These are phyloP conservation scores for Rhamphomyia laevipes DNA, from an alignment of 2,888 invertebrate genomes.

Conservation along the genomic window DNA sequence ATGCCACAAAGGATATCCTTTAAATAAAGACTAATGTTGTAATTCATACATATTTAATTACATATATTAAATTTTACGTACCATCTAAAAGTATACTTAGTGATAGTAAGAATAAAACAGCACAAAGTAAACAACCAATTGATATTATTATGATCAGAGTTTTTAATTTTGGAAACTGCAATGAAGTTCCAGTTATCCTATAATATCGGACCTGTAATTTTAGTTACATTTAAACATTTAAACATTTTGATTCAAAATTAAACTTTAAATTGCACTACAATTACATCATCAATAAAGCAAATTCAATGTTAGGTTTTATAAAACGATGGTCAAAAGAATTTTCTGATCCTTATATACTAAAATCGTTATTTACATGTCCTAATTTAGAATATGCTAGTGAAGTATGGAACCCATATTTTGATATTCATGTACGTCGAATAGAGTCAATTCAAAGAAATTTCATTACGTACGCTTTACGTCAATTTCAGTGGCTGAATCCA, in stretches of 20 bases:
- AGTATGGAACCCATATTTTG: no score
- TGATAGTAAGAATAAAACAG: constrained; percentile 47
- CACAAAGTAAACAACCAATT: constrained; percentile 48
- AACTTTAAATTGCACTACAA: no score
- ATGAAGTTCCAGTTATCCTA: constrained; percentile 46
- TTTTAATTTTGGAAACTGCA: constrained; percentile 49
- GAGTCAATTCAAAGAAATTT: no score
- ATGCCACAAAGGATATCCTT: constrained; percentile 50
- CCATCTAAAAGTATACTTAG: constrained; percentile 46
- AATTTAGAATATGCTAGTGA: no score
- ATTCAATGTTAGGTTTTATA: no score
- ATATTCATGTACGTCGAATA: no score
- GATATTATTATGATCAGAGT: constrained; percentile 49
- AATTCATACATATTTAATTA: no score
- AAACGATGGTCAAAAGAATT: no score
- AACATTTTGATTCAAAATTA: not conserved
- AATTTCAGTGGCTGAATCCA: no score
- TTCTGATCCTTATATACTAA: no score
- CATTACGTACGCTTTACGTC: no score
- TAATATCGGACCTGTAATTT: constrained; percentile 41
- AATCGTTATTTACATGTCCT: no score
- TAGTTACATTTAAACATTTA: not conserved
- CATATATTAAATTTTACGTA: constrained; percentile 4
- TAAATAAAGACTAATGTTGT: not conserved
- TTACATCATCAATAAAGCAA: not conserved